A percentile compares a stretch with the other conserved stretches of the same genome.
These are phyloP conservation scores for Trialeurodes vaporariorum DNA, from an alignment of 1,140 invertebrate genomes.

Conservation along the genomic window DNA sequence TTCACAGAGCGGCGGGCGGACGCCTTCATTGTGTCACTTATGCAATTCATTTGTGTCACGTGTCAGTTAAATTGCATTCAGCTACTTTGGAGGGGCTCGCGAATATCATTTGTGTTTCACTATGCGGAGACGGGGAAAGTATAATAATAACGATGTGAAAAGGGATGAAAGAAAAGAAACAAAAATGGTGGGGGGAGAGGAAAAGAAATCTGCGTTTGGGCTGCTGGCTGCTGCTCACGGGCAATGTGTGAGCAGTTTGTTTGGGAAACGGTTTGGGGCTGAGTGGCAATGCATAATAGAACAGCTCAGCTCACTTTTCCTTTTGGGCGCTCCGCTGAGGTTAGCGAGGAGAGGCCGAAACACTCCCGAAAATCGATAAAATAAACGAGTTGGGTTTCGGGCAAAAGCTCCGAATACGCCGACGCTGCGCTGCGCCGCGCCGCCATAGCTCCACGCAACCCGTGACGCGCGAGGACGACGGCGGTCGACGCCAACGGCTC, in stretches of 20 bases:
- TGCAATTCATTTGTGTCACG: neutral
- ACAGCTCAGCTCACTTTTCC: neutral
- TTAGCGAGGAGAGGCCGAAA: too few relatives aligned
- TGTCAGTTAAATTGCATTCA: neutral
- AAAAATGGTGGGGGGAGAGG: neutral
- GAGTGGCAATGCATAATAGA: neutral
- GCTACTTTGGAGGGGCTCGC: neutral
- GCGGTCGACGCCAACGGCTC: too few relatives aligned
- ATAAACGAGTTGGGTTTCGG: neutral
- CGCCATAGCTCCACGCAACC: too few relatives aligned
- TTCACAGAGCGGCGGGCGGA: neutral
- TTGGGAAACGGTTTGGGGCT: neutral
- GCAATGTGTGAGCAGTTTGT: too few relatives aligned
- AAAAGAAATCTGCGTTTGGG: neutral
- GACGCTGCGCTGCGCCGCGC: too few relatives aligned
- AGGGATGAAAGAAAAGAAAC: neutral
- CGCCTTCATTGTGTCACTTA: neutral
- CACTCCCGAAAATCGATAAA: neutral
- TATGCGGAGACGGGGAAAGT: too few relatives aligned
- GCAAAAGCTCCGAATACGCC: too few relatives aligned
- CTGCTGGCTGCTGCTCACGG: too few relatives aligned
- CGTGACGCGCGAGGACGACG: too few relatives aligned
- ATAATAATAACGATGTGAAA: too few relatives aligned
- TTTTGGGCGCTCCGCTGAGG: neutral
- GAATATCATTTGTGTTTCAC: neutral